These are phyloP conservation scores for Stegodyphus dumicola DNA, from an alignment of 1,140 invertebrate genomes.

Conservation along the genomic window DNA sequence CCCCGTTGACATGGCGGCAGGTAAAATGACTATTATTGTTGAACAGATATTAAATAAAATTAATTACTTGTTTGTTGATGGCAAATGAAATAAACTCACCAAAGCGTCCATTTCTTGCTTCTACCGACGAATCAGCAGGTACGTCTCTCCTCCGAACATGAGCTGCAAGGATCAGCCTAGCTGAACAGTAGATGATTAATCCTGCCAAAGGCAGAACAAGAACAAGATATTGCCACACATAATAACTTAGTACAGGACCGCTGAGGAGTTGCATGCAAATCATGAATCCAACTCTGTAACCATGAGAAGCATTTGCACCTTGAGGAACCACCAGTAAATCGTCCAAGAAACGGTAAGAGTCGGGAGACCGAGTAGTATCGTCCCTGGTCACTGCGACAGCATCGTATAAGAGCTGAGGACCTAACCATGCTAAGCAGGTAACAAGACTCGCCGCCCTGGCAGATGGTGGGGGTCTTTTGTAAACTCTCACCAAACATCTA, in stretches of 20 bases:
- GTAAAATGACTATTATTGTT: no score
- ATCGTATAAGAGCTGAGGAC: constrained; percentile 61
- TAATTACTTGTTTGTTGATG: no score
- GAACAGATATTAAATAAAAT: no score
- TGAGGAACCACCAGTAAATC: constrained; percentile 46
- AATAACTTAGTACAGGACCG: constrained; percentile 56
- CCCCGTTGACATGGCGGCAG: no score
- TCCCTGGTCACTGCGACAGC: constrained; percentile 42
- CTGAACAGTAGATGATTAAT: constrained; percentile 57
- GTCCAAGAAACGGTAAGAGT: constrained; percentile 55
- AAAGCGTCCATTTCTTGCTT: constrained; percentile 34
- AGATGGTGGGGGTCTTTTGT: constrained; percentile 15
- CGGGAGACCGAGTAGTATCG: constrained; percentile 27
- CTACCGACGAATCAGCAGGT: constrained; percentile 26
- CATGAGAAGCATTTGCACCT: constrained; percentile 36
- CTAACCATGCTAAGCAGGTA: constrained; percentile 59
- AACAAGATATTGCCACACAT: constrained; percentile 63
- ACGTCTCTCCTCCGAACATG: constrained; percentile 27
- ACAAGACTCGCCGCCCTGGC: constrained; percentile 45
- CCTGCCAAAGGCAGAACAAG: constrained; percentile 62
- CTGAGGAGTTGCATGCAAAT: constrained; percentile 62
- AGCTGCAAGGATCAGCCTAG: constrained; percentile 21
- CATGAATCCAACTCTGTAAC: constrained; percentile 62
- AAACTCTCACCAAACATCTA: constrained; percentile 29
- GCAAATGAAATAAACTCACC: constrained; percentile 17